Evolutionary conservation across 2,113 vertebrate species (phyloP).

Genomic region (Nesogale talazaci): DNA sequence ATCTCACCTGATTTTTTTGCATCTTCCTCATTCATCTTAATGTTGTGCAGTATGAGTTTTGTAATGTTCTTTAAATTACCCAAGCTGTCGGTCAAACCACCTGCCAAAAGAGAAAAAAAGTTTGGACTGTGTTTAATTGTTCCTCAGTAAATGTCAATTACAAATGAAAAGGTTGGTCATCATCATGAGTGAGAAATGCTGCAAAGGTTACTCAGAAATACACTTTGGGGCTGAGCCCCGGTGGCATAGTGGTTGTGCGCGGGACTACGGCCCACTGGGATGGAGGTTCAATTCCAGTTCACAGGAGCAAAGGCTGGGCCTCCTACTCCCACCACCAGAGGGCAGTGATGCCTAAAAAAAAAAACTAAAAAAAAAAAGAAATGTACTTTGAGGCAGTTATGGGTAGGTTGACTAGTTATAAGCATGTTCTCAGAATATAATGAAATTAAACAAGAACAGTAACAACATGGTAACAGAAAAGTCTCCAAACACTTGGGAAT

Average conservation of each 20-base stretch:
- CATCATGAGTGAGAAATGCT: neutral
- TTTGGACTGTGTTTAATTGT: neutral
- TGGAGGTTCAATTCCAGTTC: too few species aligned
- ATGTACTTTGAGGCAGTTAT: neutral
- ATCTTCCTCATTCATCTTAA: conserved; percentile 75
- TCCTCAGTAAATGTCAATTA: neutral
- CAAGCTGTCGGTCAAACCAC: conserved; percentile 73
- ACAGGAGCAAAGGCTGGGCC: too few species aligned
- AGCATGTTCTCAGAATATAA: conserved; percentile 8
- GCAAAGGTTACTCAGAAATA: neutral
- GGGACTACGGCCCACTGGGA: too few species aligned
- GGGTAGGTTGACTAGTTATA: neutral
- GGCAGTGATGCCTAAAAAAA: too few species aligned
- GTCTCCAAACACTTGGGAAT: neutral
- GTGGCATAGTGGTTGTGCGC: too few species aligned
- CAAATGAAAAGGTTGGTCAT: neutral
- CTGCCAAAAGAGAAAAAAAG: conserved; percentile 59
- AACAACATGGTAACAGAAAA: conserved; percentile 1
- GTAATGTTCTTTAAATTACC: conserved; percentile 75
- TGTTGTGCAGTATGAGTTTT: conserved; percentile 70
- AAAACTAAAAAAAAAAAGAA: too few species aligned
- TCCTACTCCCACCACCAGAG: too few species aligned
- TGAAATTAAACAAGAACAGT: neutral
- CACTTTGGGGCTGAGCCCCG: too few species aligned
- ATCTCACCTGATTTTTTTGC: conserved; percentile 73